phyloP scores from a whole-genome alignment of 1,140 invertebrate genomes.

The Hypothenemus hampei region DNA sequence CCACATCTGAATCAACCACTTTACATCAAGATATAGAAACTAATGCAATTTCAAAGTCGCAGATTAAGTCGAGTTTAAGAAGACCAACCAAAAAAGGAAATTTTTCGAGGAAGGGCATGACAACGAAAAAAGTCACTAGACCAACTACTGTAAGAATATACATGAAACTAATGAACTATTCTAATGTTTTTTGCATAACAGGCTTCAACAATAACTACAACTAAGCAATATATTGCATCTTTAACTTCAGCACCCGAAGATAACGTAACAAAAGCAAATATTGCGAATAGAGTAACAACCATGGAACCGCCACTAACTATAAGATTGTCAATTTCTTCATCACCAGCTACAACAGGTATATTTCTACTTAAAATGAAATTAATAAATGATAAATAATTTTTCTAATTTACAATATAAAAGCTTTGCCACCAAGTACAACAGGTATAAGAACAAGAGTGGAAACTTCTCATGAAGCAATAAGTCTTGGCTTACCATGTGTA shows the following conservation, averaged over 20 bases:
- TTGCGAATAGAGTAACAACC: conserved; percentile 45
- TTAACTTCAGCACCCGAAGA: conserved; percentile 34
- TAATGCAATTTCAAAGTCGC: conserved; percentile 9
- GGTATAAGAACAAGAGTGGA: conserved; percentile 46
- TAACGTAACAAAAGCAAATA: conserved; percentile 44
- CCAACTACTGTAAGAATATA: neutral
- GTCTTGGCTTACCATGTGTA: conserved; percentile 70
- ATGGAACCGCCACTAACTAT: conserved; percentile 49
- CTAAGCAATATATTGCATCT: neutral
- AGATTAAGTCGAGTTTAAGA: neutral
- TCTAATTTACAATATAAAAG: conserved; percentile 8
- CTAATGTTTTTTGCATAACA: neutral
- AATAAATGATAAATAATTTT: too few relatives aligned
- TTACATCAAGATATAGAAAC: conserved; percentile 8
- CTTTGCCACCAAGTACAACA: conserved; percentile 29
- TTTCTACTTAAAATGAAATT: neutral
- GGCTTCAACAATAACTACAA: neutral
- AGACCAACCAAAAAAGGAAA: conserved; percentile 1
- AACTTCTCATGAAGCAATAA: conserved; percentile 56
- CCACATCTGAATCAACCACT: conserved; percentile 21
- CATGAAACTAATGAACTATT: neutral
- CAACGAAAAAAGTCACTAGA: neutral
- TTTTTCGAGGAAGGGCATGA: neutral
- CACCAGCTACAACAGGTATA: conserved; percentile 23
- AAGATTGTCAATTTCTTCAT: too few relatives aligned